Conservation (phyloP, 2,113 vertebrate genomes). For the Odontesthes bonariensis region DNA sequence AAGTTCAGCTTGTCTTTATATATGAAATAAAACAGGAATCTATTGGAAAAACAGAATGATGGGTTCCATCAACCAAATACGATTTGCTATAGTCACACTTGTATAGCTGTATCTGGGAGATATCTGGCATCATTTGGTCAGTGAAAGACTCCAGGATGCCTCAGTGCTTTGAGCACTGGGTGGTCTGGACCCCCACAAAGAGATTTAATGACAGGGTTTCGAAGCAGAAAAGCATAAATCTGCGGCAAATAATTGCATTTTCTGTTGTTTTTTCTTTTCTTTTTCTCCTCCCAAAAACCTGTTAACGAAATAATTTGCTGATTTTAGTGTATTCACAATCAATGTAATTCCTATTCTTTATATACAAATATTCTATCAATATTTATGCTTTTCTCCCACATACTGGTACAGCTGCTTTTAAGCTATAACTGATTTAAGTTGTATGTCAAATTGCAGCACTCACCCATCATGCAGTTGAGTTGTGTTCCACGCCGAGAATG, state of each 20-base stretch:
- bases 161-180: neutral
- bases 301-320: no score
- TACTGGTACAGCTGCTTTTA: no score
- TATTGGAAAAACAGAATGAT: neutral
- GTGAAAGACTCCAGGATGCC: neutral
- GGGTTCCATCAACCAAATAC: slow-evolving; percentile 21
- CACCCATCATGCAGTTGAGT: no score
- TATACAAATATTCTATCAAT: no score
- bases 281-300: no score
- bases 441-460: no score
- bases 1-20: slow-evolving; percentile 23
- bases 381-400: no score
- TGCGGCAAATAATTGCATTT: neutral
- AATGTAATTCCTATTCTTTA: no score
- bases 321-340: no score
- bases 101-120: slow-evolving; percentile 1
- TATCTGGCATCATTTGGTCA: neutral
- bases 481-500: no score
- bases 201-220: neutral
- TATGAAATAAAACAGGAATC: slow-evolving; percentile 12
- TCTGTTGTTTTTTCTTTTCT: neutral
- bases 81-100: slow-evolving; percentile 14
- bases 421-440: no score
- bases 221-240: neutral
- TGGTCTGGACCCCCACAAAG: neutral